Evolutionary conservation across 1,140 invertebrate species (phyloP), one percentile per base, ranked within the genome.

Genomic region (Drosophila arizonae): DNA sequence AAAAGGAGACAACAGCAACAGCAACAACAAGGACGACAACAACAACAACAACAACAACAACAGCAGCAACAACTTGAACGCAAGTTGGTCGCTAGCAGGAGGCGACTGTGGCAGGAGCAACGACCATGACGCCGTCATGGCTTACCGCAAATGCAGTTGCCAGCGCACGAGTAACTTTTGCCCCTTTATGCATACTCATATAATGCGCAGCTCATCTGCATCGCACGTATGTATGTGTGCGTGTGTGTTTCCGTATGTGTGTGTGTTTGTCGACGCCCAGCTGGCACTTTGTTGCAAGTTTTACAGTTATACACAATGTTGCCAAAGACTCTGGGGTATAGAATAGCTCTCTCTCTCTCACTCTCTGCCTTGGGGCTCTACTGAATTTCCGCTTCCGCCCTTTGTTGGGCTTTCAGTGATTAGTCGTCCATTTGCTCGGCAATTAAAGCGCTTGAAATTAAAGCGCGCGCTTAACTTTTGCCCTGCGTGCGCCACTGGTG

Each of bases 381-480:
- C 45, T 56, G 66, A 70, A 77, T 79, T 65, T 63, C 62, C 70
- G 69, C 54, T 51, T 66, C 48, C 58, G 71, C 61, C 33, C 58
- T 62, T 62, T 62, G 71, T 64, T 73, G 62, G 33, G 57, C 48
- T 45, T 46, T 39, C 62, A 77, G 72, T 66, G 73, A 79, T 79
- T 79, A 79, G 77, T 76, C 69, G 69, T 45, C 73, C 84, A 88
- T 88, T 88, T 88, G 84, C 88, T 64, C 73, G 76, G 69, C 79
- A 87, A 87, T 87, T 88, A 87, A 87, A 87, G 71, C 63, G 80
- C 81, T 88, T 84, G 72, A 67, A 88, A 84, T 80, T 86, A 75
- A 85, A 77, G 85, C 76, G 72, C 65, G 68, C 63, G 68, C 74
- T 88, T 87, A 87, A 88, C 84, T 50, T 88, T 79, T 87, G 79